A percentile compares a stretch with the other conserved stretches of the same genome.
phyloP scores from a whole-genome alignment of 2,888 invertebrate genomes.

The Polylopha cassiicola region DNA sequence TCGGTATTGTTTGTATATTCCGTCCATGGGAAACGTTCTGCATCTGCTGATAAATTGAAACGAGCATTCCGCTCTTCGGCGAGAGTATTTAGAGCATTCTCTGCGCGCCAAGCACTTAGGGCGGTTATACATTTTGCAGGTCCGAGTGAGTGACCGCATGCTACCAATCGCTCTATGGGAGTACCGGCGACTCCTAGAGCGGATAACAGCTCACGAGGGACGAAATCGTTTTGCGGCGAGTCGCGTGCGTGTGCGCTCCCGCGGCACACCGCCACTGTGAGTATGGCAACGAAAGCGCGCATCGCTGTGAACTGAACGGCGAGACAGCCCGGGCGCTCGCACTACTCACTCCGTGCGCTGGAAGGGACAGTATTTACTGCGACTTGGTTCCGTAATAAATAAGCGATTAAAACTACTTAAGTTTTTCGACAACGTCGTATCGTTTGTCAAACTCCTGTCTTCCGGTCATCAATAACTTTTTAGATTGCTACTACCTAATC shows the following conservation, averaged over 20 bases:
- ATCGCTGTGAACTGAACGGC: conserved; percentile 63
- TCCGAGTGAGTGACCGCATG: conserved; percentile 54
- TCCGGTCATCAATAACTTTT: no score
- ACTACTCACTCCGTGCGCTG: conserved; percentile 36
- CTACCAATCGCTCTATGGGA: conserved; percentile 34
- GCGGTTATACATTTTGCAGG: conserved; percentile 75
- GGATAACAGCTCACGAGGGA: conserved; percentile 28
- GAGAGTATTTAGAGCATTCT: conserved; percentile 41
- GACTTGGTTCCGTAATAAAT: conserved; percentile 15
- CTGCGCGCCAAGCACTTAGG: conserved; percentile 73
- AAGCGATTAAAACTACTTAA: no score
- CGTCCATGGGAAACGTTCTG: conserved; percentile 63
- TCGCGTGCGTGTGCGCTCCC: conserved; percentile 39
- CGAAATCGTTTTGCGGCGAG: conserved; percentile 19
- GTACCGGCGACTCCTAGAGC: conserved; percentile 33
- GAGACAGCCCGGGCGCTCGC: conserved; percentile 31
- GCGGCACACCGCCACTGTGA: conserved; percentile 49
- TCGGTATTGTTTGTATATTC: conserved; percentile 58
- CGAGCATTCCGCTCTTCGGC: conserved; percentile 26
- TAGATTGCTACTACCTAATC: no score
- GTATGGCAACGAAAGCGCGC: conserved; percentile 62
- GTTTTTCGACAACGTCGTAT: no score
- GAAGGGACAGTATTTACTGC: conserved; percentile 36
- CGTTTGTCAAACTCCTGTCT: no score
- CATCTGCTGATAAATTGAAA: conserved; percentile 43